Evolutionary conservation across 2,797 vertebrate species (phyloP).

Genomic region (Rhabdomys pumilio): DNA sequence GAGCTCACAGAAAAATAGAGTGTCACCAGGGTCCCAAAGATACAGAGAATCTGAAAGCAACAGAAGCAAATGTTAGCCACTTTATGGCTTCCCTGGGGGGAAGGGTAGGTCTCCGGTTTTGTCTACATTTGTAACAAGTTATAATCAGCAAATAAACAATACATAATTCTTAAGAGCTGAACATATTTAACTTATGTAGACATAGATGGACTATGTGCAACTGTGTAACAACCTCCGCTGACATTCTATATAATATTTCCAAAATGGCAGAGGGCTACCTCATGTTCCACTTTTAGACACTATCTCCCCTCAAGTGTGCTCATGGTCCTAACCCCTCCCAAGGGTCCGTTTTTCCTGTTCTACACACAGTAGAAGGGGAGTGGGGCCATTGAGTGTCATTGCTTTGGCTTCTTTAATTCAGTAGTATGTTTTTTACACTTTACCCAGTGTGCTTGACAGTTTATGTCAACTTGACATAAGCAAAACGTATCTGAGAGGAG

Average conservation of each 20-base stretch:
- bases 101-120: not conserved
- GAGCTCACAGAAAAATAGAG: not conserved
- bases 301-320: not conserved
- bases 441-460: not conserved
- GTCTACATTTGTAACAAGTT: not conserved
- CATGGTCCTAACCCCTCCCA: not conserved
- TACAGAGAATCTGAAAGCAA: not conserved
- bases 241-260: conserved; percentile 30
- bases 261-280: not conserved
- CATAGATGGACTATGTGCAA: too few relatives aligned
- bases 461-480: not conserved
- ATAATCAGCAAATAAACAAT: conserved; percentile 43
- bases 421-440: not conserved
- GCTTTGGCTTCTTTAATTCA: conserved; percentile 12
- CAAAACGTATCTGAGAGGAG: not conserved
- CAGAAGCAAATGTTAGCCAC: conserved; percentile 1
- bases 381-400: not conserved
- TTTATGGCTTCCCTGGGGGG: not conserved
- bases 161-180: not conserved
- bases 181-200: conserved; percentile 2
- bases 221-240: not conserved
- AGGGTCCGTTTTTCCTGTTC: conserved; percentile 17
- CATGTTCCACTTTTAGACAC: not conserved
- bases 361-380: not conserved
- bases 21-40: not conserved